Base-by-base conservation (phyloP, 2,888 invertebrate genomes). In the Sarcophaga subvicina region DNA sequence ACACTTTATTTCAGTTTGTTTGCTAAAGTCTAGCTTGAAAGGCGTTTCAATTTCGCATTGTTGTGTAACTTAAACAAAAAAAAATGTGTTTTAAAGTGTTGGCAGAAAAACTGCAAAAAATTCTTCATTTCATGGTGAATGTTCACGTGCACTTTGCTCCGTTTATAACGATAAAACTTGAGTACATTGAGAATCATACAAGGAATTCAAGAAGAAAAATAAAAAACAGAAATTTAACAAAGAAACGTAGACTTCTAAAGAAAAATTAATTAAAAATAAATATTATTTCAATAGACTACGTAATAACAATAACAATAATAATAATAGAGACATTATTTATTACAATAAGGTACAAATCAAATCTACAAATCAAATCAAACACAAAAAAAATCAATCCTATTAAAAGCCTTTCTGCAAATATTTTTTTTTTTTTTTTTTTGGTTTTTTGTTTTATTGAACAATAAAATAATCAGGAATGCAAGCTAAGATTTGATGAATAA, bases 71-170 rank as follows among this genome's bases (percentile, higher is more conserved):
- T 17, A 12, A 12, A n/a, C 11, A 64, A 47, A 72, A 22, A 72
- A 22, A 1, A 60, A 86, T 86, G 86, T 86, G 86, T 49, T 79
- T 80, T 37, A 80, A 64, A 63, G 4, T 77, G n/a, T 10, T 83
- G 0, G 86, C 80, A 5, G 66, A 76, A 20, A n/a, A 62, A 27
- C 8, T 86, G 5, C 80, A 60, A 60, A 77, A 77, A 64, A 72
- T 79, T 49, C 12, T 83, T n/a, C 20, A 80, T 25, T 69, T 80
- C 17, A 20, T 4, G 8, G 59, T 85, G 4, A 63, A 73, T 14
- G 72, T 85, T 25, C 62, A 62, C 5, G 59, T 85, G 77, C 27
- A 54, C 67, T 80, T 81, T 77, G 77, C 77, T 1, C 85, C 85
- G 0, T 73, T 85, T 27, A 2, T 85, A 3, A 6, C 64, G 0